Percentiles rank a stretch among this genome's conserved stretches.
Conservation (phyloP, 1,140 invertebrate genomes). For the Bombus fervidus region DNA sequence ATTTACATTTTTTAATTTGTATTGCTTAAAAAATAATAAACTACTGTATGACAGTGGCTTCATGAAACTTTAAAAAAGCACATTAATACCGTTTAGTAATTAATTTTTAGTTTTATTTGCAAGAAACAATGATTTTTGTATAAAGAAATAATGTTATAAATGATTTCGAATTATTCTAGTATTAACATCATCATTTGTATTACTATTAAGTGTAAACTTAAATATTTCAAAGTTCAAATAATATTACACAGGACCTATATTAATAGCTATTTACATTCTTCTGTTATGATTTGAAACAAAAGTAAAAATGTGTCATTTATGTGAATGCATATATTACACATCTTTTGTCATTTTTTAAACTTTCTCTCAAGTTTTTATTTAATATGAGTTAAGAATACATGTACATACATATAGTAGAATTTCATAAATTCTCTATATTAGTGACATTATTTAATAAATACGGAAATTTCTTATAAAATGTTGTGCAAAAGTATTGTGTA, state of each 20-base stretch:
- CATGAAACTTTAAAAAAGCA: slow-evolving; percentile 34
- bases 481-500: slow-evolving; percentile 31
- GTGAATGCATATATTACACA: slow-evolving; percentile 9
- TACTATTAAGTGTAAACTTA: background rate
- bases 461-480: slow-evolving; percentile 20
- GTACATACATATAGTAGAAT: slow-evolving; percentile 17
- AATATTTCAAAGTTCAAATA: slow-evolving; percentile 8
- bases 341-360: slow-evolving; percentile 15
- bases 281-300: slow-evolving; percentile 44
- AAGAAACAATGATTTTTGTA: background rate
- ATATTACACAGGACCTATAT: slow-evolving; percentile 1
- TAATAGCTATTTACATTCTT: slow-evolving; percentile 43
- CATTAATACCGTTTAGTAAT: slow-evolving; percentile 34
- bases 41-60: slow-evolving; percentile 64
- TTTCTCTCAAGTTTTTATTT: slow-evolving; percentile 21
- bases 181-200: background rate
- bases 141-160: background rate
- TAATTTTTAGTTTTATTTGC: slow-evolving; percentile 10
- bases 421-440: slow-evolving; percentile 15
- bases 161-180: background rate
- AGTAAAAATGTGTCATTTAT: slow-evolving; percentile 36
- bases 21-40: slow-evolving; percentile 66
- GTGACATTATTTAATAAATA: slow-evolving; percentile 14
- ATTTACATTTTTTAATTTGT: slow-evolving; percentile 66
- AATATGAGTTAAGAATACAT: slow-evolving; percentile 6